phyloP scores from a whole-genome alignment of 2,113 vertebrate species.

The Dromaius novaehollandiae region DNA sequence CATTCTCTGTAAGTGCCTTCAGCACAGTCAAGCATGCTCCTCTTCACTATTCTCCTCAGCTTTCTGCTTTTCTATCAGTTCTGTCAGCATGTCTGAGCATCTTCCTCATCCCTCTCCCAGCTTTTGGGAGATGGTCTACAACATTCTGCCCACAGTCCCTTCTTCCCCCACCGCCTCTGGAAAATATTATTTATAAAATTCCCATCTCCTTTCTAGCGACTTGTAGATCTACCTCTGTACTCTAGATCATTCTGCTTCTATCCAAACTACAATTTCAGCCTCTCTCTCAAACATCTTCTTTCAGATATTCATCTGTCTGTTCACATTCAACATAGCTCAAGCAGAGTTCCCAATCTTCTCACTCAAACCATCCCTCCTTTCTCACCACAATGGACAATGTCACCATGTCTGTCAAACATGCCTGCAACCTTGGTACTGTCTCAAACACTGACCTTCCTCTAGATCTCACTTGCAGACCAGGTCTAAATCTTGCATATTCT shows the following conservation, averaged over 20 bases:
- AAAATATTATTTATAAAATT: background rate
- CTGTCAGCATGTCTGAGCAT: background rate
- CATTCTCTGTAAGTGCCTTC: background rate
- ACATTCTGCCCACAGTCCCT: background rate
- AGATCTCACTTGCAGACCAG: background rate
- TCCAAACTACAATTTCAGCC: background rate
- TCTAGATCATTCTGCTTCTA: background rate
- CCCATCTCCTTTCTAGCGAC: background rate
- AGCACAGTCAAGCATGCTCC: background rate
- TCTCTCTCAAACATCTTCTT: background rate
- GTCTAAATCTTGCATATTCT: background rate
- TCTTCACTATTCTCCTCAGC: background rate
- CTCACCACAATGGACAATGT: background rate
- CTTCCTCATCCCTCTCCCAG: background rate
- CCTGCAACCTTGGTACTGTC: background rate
- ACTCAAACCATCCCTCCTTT: background rate
- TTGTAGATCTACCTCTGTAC: background rate
- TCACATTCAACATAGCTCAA: background rate
- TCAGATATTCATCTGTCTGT: background rate
- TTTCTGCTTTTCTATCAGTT: background rate
- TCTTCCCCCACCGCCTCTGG: background rate
- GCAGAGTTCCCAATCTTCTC: background rate
- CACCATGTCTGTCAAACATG: background rate
- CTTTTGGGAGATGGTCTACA: background rate
- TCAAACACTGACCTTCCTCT: background rate